These are phyloP conservation scores for Phalacrocorax carbo DNA, from an alignment of 2,113 vertebrate species.

Conservation along the genomic window DNA sequence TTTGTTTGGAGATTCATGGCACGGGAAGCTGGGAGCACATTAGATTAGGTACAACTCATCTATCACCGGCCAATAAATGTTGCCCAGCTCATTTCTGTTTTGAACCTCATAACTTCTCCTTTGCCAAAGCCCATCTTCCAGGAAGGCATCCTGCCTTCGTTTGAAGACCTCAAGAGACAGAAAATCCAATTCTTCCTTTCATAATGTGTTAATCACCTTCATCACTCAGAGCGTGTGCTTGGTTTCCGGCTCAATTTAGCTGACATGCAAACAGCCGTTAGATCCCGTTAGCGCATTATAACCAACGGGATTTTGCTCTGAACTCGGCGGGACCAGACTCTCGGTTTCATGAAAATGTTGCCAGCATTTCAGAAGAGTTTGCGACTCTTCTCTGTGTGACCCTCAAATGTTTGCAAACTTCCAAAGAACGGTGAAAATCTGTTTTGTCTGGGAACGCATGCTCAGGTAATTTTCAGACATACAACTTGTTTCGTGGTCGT, in stretches of 20 bases:
- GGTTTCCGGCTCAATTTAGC: neutral
- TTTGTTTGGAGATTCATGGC: conserved; percentile 14
- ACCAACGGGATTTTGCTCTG: neutral
- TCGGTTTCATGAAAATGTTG: neutral
- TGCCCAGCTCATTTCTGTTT: conserved; percentile 7
- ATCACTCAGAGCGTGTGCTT: neutral
- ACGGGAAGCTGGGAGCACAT: neutral
- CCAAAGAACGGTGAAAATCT: neutral
- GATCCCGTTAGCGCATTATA: neutral
- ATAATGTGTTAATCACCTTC: conserved; percentile 24
- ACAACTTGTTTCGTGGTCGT: neutral
- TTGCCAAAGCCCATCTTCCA: neutral
- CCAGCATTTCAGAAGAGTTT: neutral
- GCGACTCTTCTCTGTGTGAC: neutral
- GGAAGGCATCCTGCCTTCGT: neutral
- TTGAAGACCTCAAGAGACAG: conserved; percentile 21
- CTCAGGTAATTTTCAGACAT: neutral
- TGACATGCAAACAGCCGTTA: neutral
- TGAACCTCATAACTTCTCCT: conserved; percentile 3
- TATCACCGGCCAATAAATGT: neutral
- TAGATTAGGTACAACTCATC: neutral
- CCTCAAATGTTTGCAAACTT: neutral
- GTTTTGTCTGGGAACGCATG: neutral
- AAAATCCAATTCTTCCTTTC: conserved; percentile 31
- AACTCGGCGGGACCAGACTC: neutral